A percentile compares a stretch with the other conserved stretches of the same genome.
Evolutionary conservation across 2,888 invertebrate species (phyloP).

Genomic region (Halocaridina rubra): DNA sequence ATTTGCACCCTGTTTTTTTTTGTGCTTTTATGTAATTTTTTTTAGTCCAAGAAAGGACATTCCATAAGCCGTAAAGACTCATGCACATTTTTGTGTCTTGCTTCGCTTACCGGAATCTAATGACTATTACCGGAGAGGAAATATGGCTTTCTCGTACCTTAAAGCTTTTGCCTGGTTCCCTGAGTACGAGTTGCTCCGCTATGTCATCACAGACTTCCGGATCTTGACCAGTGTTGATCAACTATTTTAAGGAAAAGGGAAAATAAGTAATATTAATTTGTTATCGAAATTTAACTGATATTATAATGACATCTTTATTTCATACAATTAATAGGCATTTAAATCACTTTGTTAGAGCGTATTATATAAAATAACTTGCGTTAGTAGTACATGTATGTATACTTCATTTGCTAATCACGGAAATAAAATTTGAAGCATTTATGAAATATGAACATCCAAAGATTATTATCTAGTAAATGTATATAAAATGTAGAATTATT

Average conservation of each 20-base stretch:
- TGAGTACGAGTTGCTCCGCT: slow-evolving; percentile 83
- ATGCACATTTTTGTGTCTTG: too few species aligned
- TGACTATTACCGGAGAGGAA: too few species aligned
- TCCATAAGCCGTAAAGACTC: too few species aligned
- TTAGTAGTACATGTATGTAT: neutral
- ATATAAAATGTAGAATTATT: too few species aligned
- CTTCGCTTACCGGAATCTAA: too few species aligned
- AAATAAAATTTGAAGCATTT: neutral
- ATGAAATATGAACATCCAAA: neutral
- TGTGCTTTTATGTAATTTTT: too few species aligned
- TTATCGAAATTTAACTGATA: neutral
- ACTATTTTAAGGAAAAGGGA: slow-evolving; percentile 64
- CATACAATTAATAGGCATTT: neutral
- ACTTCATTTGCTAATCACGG: neutral
- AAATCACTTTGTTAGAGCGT: neutral
- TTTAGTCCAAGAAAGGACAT: too few species aligned
- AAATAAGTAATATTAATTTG: neutral
- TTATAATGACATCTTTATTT: neutral
- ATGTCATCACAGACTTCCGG: slow-evolving; percentile 84
- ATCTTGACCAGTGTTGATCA: slow-evolving; percentile 73
- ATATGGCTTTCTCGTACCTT: slow-evolving; percentile 73
- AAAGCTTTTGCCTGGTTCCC: slow-evolving; percentile 81
- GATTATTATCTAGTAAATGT: too few species aligned
- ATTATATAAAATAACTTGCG: neutral
- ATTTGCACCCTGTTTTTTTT: too few species aligned